Evolutionary conservation across 2,888 invertebrate species (phyloP).

Genomic region (Eustalomyia histrio): DNA sequence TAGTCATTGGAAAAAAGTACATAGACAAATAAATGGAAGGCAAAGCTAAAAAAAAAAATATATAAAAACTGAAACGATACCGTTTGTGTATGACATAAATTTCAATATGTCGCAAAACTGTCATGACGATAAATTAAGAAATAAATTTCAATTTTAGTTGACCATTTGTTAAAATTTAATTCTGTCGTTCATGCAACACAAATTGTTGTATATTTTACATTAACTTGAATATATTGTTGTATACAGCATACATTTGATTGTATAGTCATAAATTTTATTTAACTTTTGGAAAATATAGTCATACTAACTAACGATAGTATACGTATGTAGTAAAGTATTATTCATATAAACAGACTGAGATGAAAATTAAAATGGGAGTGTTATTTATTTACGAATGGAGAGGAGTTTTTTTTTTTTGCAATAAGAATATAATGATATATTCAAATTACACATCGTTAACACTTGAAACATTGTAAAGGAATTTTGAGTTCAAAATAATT

Average conservation of each 20-base stretch:
- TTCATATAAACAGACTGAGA: not conserved
- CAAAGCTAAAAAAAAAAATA: constrained; percentile 25
- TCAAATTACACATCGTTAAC: not conserved
- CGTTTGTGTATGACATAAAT: constrained; percentile 71
- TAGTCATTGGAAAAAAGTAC: constrained; percentile 13
- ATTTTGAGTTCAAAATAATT: not conserved
- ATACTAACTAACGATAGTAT: constrained; percentile 2
- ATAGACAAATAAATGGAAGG: constrained; percentile 26
- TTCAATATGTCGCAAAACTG: constrained; percentile 75
- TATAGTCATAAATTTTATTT: constrained; percentile 64
- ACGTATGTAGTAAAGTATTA: not conserved
- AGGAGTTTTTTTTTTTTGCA: constrained; percentile 15
- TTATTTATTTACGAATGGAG: constrained; percentile 14
- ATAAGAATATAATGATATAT: not conserved
- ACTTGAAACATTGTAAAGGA: not conserved
- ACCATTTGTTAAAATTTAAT: constrained; percentile 68
- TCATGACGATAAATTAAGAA: constrained; percentile 77
- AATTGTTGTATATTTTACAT: constrained; percentile 66
- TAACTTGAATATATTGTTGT: constrained; percentile 63
- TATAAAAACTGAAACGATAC: constrained; percentile 52
- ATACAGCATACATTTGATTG: constrained; percentile 57
- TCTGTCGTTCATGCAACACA: constrained; percentile 66
- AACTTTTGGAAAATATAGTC: constrained; percentile 45
- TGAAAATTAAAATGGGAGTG: constrained; percentile 28
- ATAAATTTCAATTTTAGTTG: constrained; percentile 79